A percentile compares a stretch with the other conserved stretches of the same genome.
These are phyloP conservation scores for Resseliella maxima DNA, from an alignment of 2,888 invertebrate genomes.

Conservation along the genomic window DNA sequence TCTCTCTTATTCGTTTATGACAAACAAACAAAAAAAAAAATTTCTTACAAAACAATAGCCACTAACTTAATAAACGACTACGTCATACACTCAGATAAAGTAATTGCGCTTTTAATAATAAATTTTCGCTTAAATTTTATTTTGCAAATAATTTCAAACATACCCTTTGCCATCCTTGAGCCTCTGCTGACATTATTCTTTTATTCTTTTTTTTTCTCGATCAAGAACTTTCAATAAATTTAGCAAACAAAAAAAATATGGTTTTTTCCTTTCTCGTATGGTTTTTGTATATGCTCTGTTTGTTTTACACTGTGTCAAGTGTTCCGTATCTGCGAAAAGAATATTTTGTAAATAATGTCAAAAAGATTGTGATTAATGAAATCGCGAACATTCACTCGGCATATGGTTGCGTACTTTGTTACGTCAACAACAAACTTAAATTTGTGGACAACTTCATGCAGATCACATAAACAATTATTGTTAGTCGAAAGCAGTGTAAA, in stretches of 20 bases:
- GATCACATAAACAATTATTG: background rate
- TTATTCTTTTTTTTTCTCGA: background rate
- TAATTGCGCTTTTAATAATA: conserved; percentile 11
- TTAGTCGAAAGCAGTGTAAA: background rate
- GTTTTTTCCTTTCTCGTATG: background rate
- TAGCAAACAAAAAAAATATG: conserved; percentile 26
- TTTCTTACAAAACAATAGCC: too few relatives aligned
- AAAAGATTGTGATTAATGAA: background rate
- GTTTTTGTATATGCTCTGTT: background rate
- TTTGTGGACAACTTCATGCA: background rate
- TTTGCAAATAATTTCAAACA: background rate
- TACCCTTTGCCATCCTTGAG: conserved; percentile 52
- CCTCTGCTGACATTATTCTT: conserved; percentile 34
- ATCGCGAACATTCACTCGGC: conserved; percentile 22
- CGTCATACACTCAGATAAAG: conserved; percentile 33
- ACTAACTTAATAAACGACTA: conserved; percentile 24
- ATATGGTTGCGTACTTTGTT: conserved; percentile 15
- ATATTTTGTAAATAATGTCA: conserved; percentile 24
- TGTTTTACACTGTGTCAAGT: background rate
- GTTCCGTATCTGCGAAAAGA: background rate
- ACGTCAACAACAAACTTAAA: background rate
- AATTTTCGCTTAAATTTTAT: background rate
- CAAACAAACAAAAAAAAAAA: too few relatives aligned
- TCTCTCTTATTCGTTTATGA: too few relatives aligned
- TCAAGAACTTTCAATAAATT: background rate